Base-by-base conservation (phyloP, 1,140 invertebrate genomes). In the Aporrectodea caliginosa region DNA sequence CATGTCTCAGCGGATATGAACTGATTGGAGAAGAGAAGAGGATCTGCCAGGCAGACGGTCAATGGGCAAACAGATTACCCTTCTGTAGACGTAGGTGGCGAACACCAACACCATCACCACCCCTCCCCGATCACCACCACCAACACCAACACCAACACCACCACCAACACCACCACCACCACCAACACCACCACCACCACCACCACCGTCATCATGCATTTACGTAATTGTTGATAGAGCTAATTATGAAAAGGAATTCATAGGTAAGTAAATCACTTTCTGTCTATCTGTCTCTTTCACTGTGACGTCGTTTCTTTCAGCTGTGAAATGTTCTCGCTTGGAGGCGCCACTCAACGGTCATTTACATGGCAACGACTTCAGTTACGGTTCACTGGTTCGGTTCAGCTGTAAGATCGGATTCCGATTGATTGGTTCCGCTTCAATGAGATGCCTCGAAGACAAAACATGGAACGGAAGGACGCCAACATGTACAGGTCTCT, bases 381-480 rank as follows among this genome's bases (percentile, higher is more conserved):
- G 94, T 1, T 98, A 96, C 91, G 96, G 97, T 86, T 94, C 95
- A 0, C 92, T 96, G 75, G 94, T 97, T 1, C 93, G 92, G 69
- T 98, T 97, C 88, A 94, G 96, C 84, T 98, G 96, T 89, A 93
- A 94, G 83, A 94, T 94, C 85, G 95, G 95, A 0, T 97, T 93
- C 88, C 92, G 92, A 32, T 90, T 98, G n/a, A 91, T 94, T 0
- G 96, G 96, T 0, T 93, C 94, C 78, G 90, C 91, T 1, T 96
- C 94, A 2, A 90, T 96, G 84, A 91, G 93, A 70, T 99, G 97
- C 88, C 93, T 95, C 84, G 95, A 95, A 1, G 94, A 98, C 88
- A 93, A 93, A 85, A 92, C 93, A 86, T 99, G 97, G 97, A 93
- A 93, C 22, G 96, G 94, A 34, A 90, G 91, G 16, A 91, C 94